A percentile compares a stretch with the other conserved stretches of the same genome.
phyloP scores from a whole-genome alignment of 2,888 invertebrate species.

The Spisula solida region DNA sequence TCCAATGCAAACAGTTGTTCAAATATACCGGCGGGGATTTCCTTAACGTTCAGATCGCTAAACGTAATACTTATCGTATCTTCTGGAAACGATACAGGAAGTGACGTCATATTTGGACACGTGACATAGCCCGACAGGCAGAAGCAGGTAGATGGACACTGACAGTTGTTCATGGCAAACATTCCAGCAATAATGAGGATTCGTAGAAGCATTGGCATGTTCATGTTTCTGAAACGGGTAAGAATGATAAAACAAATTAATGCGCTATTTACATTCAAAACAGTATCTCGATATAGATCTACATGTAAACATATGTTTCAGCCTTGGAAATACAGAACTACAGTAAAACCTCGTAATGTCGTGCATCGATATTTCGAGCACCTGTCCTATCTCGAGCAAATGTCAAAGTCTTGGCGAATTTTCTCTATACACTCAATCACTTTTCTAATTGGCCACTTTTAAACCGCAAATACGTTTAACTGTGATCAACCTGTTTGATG shows the following conservation, averaged over 20 bases:
- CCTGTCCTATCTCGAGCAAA: too few species aligned
- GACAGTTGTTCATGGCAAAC: background rate
- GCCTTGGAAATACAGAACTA: too few species aligned
- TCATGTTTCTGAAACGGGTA: background rate
- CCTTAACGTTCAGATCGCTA: background rate
- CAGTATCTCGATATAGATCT: too few species aligned
- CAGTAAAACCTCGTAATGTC: too few species aligned
- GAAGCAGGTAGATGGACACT: background rate
- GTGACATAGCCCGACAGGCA: background rate
- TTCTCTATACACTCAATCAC: too few species aligned
- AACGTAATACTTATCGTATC: conserved; percentile 9
- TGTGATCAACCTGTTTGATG: too few species aligned
- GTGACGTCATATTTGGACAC: background rate
- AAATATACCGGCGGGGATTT: conserved; percentile 37
- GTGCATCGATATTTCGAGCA: too few species aligned
- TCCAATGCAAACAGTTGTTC: conserved; percentile 30
- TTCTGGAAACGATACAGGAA: background rate
- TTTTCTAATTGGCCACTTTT: too few species aligned
- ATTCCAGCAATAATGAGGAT: background rate
- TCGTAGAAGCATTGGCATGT: background rate
- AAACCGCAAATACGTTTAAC: too few species aligned
- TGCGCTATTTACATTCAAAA: too few species aligned
- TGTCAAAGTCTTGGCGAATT: too few species aligned
- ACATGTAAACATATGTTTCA: too few species aligned
- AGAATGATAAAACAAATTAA: background rate